Evolutionary conservation across 2,888 invertebrate genomes (phyloP), one percentile per base, ranked within the genome.

Genomic region (Epiblema foenella): DNA sequence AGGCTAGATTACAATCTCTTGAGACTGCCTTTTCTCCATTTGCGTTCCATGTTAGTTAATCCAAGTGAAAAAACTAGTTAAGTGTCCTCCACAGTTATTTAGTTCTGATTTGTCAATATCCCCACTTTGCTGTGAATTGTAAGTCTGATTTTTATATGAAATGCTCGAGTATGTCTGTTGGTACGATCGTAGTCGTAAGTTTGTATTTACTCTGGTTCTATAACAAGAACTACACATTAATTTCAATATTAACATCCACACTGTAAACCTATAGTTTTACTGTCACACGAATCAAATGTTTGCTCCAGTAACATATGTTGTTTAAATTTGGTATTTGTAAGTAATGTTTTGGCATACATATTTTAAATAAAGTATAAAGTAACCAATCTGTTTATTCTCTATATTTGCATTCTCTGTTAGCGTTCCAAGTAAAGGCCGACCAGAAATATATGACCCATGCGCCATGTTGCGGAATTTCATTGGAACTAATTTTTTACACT

Each of bases 141-240:
- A 89, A 89, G 91, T 90, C 89, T 90, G 90, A 90, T 87, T 87
- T 88, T 89, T 87, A 80, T 88, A 88, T 85, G 81, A 80, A 85
- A 85, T 81, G 85, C 81, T 84, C 77, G 82, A 80, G 83, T 84
- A 85, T 87, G 84, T 80, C 77, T 83, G 83, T 84, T 81, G 80
- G 79, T 77, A 80, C 84, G 81, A 82, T 85, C 85, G 79, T 86
- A 85, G 85, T 74, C 85, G 71, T 87, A 87, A 85, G 84, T 82
- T 82, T 78, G 77, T 83, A 78, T 83, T 81, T 77, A 81, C 82
- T 82, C 75, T 73, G 46, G 54, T 66, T 59, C 65, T 70, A 17
- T 46, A 37, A 60, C 70, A 37, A 59, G 65, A 66, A 66, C 65
- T 65, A 33, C 42, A 64, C 42, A 24, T 59, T 65, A 52, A 49